phyloP scores from a whole-genome alignment of 2,113 vertebrate species.

The Oryzias curvinotus region DNA sequence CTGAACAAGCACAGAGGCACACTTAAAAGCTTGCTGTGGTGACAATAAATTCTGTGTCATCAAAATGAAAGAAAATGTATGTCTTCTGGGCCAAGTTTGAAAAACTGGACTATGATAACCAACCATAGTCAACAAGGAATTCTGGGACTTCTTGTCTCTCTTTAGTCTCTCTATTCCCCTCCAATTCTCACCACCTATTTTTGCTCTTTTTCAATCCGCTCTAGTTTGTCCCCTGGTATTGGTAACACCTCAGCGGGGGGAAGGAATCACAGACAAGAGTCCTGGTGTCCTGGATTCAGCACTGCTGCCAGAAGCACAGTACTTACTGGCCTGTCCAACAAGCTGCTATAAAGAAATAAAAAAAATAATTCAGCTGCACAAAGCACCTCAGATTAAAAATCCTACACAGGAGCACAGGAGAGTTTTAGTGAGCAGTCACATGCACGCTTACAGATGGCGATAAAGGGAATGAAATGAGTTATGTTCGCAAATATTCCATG shows the following conservation, averaged over 20 bases:
- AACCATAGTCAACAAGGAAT: slow-evolving; percentile 55
- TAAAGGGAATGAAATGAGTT: slow-evolving; percentile 22
- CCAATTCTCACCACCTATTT: slow-evolving; percentile 59
- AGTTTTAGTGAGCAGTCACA: slow-evolving; percentile 6
- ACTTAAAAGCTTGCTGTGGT: slow-evolving; percentile 14
- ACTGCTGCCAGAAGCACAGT: slow-evolving; percentile 52
- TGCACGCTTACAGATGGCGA: slow-evolving; percentile 22
- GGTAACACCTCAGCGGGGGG: slow-evolving; percentile 69
- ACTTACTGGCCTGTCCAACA: slow-evolving; percentile 48
- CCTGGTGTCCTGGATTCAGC: slow-evolving; percentile 71
- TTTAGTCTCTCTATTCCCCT: slow-evolving; percentile 46
- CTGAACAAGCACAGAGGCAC: slow-evolving; percentile 29
- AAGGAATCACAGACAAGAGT: slow-evolving; percentile 64
- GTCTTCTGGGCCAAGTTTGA: slow-evolving; percentile 45
- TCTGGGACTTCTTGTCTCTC: slow-evolving; percentile 60
- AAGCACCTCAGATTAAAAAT: slow-evolving; percentile 39
- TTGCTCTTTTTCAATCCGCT: slow-evolving; percentile 63
- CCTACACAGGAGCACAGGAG: slow-evolving; percentile 20
- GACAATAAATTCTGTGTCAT: slow-evolving; percentile 59
- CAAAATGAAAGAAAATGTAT: slow-evolving; percentile 58
- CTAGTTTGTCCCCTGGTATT: slow-evolving; percentile 64
- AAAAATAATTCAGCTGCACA: slow-evolving; percentile 17
- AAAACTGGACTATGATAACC: slow-evolving; percentile 54
- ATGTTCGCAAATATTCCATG: slow-evolving; percentile 27
- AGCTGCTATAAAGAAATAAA: slow-evolving; percentile 33